Conservation (phyloP, 2,797 vertebrate species). For the Pogoniulus pusillus region DNA sequence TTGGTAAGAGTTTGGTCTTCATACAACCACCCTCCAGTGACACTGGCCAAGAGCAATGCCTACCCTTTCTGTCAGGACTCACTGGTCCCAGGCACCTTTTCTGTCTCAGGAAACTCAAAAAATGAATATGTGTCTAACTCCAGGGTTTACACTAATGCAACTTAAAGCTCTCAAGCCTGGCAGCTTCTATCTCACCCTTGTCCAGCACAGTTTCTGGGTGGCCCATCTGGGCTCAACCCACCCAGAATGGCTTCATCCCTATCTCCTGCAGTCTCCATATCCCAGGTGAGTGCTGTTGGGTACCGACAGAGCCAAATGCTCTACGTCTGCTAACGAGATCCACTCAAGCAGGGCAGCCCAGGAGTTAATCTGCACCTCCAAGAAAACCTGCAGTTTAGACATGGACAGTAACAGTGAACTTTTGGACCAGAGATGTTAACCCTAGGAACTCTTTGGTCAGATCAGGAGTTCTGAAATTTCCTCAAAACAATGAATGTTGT, state of each 20-base stretch:
- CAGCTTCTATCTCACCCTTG: not conserved
- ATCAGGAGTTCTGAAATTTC: not conserved
- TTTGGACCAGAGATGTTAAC: not conserved
- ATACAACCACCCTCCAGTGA: not conserved
- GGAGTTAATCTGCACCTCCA: not conserved
- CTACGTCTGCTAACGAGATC: not conserved
- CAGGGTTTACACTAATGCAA: not conserved
- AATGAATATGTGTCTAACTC: rapidly evolving
- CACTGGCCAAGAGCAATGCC: not conserved
- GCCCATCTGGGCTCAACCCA: not conserved
- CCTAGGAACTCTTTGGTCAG: not conserved
- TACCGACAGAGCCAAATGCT: not conserved
- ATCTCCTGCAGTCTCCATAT: not conserved
- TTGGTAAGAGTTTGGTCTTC: not conserved
- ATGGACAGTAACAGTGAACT: rapidly evolving
- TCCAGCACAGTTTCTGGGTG: not conserved
- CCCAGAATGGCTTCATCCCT: not conserved
- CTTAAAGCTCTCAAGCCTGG: not conserved
- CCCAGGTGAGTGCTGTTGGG: not conserved
- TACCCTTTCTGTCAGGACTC: not conserved
- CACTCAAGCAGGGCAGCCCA: not conserved
- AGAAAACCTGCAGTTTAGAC: not conserved
- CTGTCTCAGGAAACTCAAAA: not conserved
- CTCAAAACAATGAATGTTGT: not conserved
- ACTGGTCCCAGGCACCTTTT: not conserved